Conservation (phyloP, 2,113 vertebrate species). For the Gnathonemus longibarbis region DNA sequence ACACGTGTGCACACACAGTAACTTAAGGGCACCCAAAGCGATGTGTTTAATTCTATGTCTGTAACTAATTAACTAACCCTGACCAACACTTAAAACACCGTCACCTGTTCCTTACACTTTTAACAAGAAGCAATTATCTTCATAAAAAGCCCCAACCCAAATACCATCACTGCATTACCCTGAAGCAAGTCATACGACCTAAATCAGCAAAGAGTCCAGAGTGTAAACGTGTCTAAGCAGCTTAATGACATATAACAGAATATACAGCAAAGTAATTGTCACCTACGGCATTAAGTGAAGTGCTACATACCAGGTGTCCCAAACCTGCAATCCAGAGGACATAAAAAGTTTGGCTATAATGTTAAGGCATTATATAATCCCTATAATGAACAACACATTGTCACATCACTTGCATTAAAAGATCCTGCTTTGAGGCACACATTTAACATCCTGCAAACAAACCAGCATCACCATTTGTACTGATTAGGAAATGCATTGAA, state of each 20-base stretch:
- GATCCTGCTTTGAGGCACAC: not conserved
- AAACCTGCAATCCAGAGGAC: not conserved
- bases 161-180: not conserved
- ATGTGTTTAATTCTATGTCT: not conserved
- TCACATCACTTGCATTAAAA: not conserved
- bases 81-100: not conserved
- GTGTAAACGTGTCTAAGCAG: not conserved
- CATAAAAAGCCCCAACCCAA: not conserved
- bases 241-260: not conserved
- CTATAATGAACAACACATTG: not conserved
- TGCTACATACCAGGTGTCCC: not conserved
- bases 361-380: not conserved
- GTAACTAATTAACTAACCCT: slow-evolving; percentile 2
- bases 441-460: not conserved
- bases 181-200: not conserved
- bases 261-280: not conserved
- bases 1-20: not conserved
- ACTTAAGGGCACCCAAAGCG: not conserved
- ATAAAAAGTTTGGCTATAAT: not conserved
- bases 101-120: not conserved
- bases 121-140: not conserved
- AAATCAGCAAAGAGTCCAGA: not conserved
- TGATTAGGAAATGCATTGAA: not conserved
- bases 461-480: not conserved
- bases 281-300: not conserved